These are phyloP conservation scores for Halcyon badia DNA, from an alignment of 2,797 vertebrate species.

Conservation along the genomic window DNA sequence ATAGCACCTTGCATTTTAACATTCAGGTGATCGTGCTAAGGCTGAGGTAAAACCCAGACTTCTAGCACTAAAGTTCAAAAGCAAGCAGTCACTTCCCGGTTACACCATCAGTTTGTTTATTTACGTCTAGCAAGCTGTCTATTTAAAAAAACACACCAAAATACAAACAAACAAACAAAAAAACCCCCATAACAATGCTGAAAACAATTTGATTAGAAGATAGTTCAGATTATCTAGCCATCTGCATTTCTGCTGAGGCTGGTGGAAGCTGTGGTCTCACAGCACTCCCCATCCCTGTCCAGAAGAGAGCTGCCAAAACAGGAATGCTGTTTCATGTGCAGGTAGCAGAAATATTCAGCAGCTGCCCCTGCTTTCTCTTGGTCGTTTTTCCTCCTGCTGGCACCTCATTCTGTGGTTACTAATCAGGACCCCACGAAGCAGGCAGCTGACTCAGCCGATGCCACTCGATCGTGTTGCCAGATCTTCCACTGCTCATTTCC, in stretches of 20 bases:
- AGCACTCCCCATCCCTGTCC: not conserved
- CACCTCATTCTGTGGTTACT: not conserved
- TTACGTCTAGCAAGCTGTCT: not conserved
- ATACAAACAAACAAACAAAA: too few species aligned
- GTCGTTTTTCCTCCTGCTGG: not conserved
- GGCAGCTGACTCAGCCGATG: accelerated
- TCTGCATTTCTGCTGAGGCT: not conserved
- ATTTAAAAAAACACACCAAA: not conserved
- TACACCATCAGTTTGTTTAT: not conserved
- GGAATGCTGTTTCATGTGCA: not conserved
- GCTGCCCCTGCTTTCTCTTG: not conserved
- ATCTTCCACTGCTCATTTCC: constrained; percentile 37
- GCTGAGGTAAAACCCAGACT: not conserved
- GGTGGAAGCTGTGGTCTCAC: not conserved
- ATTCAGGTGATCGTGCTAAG: not conserved
- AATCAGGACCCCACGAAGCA: not conserved
- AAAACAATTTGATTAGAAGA: not conserved
- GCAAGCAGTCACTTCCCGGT: not conserved
- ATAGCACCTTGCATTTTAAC: not conserved
- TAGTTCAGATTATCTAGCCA: not conserved
- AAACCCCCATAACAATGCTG: not conserved
- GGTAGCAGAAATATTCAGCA: not conserved
- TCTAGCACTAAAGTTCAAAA: not conserved
- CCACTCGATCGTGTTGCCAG: not conserved
- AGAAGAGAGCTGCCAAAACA: not conserved